Base-by-base conservation (phyloP, 2,888 invertebrate genomes). In the Stenoptilia bipunctidactyla region DNA sequence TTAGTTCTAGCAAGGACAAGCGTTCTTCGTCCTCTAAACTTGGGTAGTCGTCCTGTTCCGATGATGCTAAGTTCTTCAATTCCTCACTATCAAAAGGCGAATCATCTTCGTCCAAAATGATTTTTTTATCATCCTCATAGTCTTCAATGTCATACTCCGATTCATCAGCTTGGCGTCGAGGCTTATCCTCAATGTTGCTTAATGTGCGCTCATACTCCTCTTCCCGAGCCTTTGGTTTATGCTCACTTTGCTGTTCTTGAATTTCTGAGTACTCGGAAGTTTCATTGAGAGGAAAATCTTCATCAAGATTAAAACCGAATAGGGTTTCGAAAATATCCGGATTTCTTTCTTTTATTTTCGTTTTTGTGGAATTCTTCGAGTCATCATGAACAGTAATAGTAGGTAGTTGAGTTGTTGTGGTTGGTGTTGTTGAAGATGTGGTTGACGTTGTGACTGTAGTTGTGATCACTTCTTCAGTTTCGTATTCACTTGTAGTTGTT, bases 1-100 rank as follows among this genome's bases (percentile, higher is more conserved):
- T 72, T 55, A 82, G 53, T 61, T 79, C 79, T 58, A 82, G 55
- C 53, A 82, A 62, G 51, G 67, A 75, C 47, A 59, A 67, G 36
- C 67, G 72, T 40, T 51, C 62, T 15, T 65, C 64, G 46, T 56
- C 51, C 44, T 56, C 63, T 40, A 65, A 66, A 30, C 59, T 54
- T 34, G 51, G 52, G 15, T 58, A 51, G 13, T 53, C 54, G 33
- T 49, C 50, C 12, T 53, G 37, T 15, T 56, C 48, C n/a, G n/a
- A n/a, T 42, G 55, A 55, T 2, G 49, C 40, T n/a, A 51, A 41
- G 36, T 52, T 47, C 38, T 50, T 47, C 14, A 56, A 55, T 10
- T 52, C 51, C 13, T 60, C 59, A 20, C 51, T 47, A 25, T 55
- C 57, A 40, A 53, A 58, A 13, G 53, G 50, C 14, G 55, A 55